phyloP scores from a whole-genome alignment of 2,888 invertebrate genomes.

The Nephrocerus scutellatus region DNA sequence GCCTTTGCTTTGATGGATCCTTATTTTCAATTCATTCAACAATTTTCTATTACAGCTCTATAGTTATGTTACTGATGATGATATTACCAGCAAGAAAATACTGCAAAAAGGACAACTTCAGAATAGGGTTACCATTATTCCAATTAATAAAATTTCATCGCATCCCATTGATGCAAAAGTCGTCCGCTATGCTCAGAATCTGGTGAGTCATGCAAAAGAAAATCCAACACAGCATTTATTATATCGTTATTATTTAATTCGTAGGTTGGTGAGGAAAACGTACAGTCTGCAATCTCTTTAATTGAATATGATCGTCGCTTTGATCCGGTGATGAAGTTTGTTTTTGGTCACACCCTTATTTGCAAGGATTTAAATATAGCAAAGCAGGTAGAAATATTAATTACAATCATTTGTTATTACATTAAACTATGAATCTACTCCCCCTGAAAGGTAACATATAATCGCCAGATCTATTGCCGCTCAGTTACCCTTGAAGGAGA shows the following conservation, averaged over 20 bases:
- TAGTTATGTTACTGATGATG: conserved; percentile 85
- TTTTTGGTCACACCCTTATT: conserved; percentile 80
- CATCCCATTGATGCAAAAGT: conserved; percentile 54
- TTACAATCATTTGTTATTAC: background rate
- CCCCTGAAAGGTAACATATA: conserved; percentile 61
- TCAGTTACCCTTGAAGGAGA: conserved; percentile 90
- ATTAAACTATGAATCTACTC: background rate
- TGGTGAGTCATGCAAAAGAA: no score
- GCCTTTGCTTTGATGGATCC: conserved; percentile 30
- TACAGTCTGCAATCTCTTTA: conserved; percentile 71
- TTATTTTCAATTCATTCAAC: conserved; percentile 5
- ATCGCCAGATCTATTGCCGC: conserved; percentile 59
- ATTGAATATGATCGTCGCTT: conserved; percentile 62
- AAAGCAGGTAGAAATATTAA: conserved; percentile 53
- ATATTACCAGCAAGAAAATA: conserved; percentile 74
- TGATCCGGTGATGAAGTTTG: conserved; percentile 74
- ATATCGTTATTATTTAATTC: conserved; percentile 6
- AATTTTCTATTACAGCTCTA: conserved; percentile 58
- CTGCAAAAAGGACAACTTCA: conserved; percentile 75
- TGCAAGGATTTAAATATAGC: conserved; percentile 77
- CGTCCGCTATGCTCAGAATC: conserved; percentile 60
- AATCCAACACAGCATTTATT: no score
- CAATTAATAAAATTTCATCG: conserved; percentile 78
- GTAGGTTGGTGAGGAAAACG: conserved; percentile 72
- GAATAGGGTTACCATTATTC: conserved; percentile 78